Evolutionary conservation across 1,140 invertebrate species (phyloP).

Genomic region (Temnothorax nylanderi): DNA sequence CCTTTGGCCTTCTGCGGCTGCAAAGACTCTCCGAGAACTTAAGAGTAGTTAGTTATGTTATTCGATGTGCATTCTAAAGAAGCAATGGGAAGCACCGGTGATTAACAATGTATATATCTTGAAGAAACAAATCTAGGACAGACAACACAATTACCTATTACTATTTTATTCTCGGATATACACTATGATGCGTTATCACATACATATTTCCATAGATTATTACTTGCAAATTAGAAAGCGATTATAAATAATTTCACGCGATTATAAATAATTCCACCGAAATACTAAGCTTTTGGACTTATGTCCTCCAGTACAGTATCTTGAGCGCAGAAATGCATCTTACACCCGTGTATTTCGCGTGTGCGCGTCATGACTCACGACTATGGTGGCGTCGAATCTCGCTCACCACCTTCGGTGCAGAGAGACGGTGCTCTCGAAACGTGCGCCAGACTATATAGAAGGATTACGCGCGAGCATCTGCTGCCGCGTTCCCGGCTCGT

Average conservation of each 20-base stretch:
- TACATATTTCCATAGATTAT: background rate
- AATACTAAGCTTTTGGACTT: background rate
- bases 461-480: slow-evolving; percentile 60
- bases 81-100: slow-evolving; percentile 71
- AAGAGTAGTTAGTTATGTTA: slow-evolving; percentile 79
- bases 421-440: slow-evolving; percentile 47
- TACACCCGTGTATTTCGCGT: background rate
- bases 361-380: background rate
- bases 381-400: slow-evolving; percentile 42
- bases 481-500: slow-evolving; percentile 47
- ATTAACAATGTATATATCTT: slow-evolving; percentile 75
- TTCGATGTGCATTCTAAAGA: slow-evolving; percentile 80
- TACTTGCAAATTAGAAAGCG: background rate
- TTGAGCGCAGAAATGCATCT: slow-evolving; percentile 8
- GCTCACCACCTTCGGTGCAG: slow-evolving; percentile 31
- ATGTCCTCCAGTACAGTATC: background rate
- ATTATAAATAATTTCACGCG: background rate
- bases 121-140: slow-evolving; percentile 55
- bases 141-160: background rate
- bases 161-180: background rate
- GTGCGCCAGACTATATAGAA: slow-evolving; percentile 50
- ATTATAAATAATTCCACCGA: background rate
- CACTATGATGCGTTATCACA: background rate
- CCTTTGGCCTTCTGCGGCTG: background rate
- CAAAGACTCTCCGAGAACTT: slow-evolving; percentile 43